These are phyloP conservation scores for Cardiocondyla obscurior DNA, from an alignment of 1,140 invertebrate species.

Conservation along the genomic window DNA sequence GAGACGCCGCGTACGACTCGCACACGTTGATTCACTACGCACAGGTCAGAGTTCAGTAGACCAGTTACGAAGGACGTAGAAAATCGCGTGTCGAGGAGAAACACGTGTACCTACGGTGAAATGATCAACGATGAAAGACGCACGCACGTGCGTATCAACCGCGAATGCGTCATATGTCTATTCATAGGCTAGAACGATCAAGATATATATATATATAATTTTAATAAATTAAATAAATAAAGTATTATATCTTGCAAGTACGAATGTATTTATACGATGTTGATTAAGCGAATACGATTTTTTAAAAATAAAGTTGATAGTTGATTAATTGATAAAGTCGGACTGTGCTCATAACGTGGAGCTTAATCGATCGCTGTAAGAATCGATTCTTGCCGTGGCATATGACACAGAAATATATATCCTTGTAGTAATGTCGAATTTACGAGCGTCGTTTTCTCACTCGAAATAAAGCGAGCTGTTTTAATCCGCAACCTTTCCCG, in stretches of 20 bases:
- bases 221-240: background rate
- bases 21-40: background rate
- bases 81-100: conserved; percentile 3
- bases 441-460: conserved; percentile 14
- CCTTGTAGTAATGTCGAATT: background rate
- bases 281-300: background rate
- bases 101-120: background rate
- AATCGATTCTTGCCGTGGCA: background rate
- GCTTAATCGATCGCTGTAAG: background rate
- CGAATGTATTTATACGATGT: too few species aligned
- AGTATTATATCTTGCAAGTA: too few species aligned
- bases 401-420: background rate
- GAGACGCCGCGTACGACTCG: background rate
- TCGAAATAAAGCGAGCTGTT: background rate
- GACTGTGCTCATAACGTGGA: background rate
- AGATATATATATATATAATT: background rate
- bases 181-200: background rate
- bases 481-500: conserved; percentile 37
- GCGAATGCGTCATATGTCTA: background rate
- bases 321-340: background rate
- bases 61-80: background rate
- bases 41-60: conserved; percentile 14
- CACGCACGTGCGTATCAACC: background rate
- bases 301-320: background rate
- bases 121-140: background rate